phyloP scores from a whole-genome alignment of 2,797 vertebrate species.

The Podarcis siculus region DNA sequence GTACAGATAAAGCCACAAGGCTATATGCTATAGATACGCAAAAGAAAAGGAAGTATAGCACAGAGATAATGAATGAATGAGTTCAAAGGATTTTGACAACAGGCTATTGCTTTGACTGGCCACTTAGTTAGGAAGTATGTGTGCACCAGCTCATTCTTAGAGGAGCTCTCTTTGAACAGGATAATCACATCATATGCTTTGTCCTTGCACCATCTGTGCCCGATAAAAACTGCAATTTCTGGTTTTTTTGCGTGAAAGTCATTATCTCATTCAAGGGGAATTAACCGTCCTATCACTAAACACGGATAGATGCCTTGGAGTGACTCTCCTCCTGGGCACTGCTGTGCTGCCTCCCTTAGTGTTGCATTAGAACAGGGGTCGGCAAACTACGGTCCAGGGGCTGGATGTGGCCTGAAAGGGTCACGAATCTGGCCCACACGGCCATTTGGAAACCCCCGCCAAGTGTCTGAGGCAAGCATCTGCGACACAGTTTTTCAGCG shows the following conservation, averaged over 20 bases:
- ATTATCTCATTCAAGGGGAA: not conserved
- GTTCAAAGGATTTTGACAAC: not conserved
- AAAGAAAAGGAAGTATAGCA: not conserved
- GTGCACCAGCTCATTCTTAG: not conserved
- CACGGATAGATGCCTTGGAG: not conserved
- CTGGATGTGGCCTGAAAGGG: too few species aligned
- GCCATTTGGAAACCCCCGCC: too few species aligned
- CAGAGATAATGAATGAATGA: not conserved
- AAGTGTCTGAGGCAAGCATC: too few species aligned
- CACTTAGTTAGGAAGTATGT: not conserved
- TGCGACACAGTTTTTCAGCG: too few species aligned
- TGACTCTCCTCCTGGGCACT: not conserved
- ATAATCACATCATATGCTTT: not conserved
- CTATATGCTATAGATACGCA: not conserved
- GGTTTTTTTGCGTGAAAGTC: not conserved
- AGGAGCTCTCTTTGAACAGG: not conserved
- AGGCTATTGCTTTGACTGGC: not conserved
- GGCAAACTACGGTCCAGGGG: too few species aligned
- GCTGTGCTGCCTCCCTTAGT: not conserved
- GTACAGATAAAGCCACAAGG: slow-evolving; percentile 11
- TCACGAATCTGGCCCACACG: too few species aligned
- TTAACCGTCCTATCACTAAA: not conserved
- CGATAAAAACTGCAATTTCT: not conserved
- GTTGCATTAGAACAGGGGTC: too few species aligned
- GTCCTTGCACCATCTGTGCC: not conserved